A percentile compares a stretch with the other conserved stretches of the same genome.
Conservation (phyloP, 1,140 invertebrate species). For the Anastrepha obliqua region DNA sequence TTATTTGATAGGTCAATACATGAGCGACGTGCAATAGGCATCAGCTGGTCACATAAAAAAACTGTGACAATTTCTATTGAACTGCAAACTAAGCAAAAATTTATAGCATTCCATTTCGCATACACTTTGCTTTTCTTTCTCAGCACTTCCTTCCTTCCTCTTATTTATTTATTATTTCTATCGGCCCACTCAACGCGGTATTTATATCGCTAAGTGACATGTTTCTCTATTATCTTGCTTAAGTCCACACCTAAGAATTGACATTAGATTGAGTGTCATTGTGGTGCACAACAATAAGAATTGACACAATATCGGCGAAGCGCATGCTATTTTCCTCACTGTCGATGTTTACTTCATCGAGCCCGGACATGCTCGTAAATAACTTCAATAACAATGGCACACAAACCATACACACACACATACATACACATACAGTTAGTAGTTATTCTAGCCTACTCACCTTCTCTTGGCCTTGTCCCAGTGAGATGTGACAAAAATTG, state of each 20-base stretch:
- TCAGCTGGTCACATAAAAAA: not conserved
- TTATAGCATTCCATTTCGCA: not conserved
- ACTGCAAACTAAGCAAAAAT: constrained; percentile 31
- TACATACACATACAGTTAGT: not conserved
- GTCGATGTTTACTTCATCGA: constrained; percentile 23
- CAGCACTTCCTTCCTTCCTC: not conserved
- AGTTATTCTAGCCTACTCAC: constrained; percentile 69
- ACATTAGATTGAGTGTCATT: not conserved
- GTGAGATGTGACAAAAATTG: constrained; percentile 87
- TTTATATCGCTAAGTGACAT: constrained; percentile 19
- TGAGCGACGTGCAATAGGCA: not conserved
- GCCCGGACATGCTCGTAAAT: not conserved
- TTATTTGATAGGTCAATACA: not conserved
- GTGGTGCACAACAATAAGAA: constrained; percentile 22
- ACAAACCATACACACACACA: not conserved
- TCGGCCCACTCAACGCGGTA: not conserved
- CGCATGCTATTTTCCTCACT: not conserved
- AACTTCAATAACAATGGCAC: constrained; percentile 9
- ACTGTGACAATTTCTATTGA: not conserved
- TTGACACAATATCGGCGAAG: not conserved
- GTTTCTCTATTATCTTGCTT: constrained; percentile 30
- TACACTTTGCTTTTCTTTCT: not conserved
- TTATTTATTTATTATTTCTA: constrained; percentile 23
- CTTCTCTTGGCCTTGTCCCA: constrained; percentile 92
- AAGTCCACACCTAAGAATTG: constrained; percentile 33